Evolutionary conservation across 2,797 vertebrate genomes (phyloP).

Genomic region (Danio tinwini): DNA sequence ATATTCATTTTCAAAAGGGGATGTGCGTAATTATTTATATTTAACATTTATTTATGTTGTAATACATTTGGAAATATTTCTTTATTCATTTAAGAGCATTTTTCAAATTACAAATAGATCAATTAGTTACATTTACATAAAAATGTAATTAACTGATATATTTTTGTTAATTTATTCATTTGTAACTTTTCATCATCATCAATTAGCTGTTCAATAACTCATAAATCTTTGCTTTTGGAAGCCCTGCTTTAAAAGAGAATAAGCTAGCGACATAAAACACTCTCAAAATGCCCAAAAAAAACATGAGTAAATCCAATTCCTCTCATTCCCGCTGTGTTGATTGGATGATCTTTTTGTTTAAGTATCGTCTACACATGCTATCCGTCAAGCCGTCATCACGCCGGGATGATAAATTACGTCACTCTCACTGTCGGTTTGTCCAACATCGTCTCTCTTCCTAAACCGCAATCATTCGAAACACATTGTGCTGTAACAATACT

Average conservation of each 20-base stretch:
- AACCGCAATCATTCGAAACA: constrained; percentile 10
- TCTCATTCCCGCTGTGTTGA: neutral
- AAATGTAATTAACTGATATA: too few species aligned
- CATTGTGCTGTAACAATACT: neutral
- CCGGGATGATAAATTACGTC: neutral
- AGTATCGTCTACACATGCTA: constrained; percentile 1
- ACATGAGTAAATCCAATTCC: neutral
- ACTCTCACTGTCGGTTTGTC: neutral
- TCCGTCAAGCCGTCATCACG: constrained; percentile 19
- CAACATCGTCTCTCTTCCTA: constrained; percentile 4
- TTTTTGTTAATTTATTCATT: neutral
- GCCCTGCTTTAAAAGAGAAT: neutral
- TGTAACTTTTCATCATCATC: neutral
- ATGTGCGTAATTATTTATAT: too few species aligned
- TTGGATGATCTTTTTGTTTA: neutral
- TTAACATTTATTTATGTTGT: too few species aligned
- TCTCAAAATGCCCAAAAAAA: neutral
- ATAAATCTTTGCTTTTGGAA: neutral
- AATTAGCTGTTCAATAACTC: neutral
- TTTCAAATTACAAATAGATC: too few species aligned
- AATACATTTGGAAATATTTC: too few species aligned
- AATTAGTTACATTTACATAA: too few species aligned
- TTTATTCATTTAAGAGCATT: too few species aligned
- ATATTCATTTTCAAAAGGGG: too few species aligned
- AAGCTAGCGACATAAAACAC: neutral